Evolutionary conservation across 35 echinoderm and acorn worm species (phyloP).

Genomic region (Ptychodera flava): DNA sequence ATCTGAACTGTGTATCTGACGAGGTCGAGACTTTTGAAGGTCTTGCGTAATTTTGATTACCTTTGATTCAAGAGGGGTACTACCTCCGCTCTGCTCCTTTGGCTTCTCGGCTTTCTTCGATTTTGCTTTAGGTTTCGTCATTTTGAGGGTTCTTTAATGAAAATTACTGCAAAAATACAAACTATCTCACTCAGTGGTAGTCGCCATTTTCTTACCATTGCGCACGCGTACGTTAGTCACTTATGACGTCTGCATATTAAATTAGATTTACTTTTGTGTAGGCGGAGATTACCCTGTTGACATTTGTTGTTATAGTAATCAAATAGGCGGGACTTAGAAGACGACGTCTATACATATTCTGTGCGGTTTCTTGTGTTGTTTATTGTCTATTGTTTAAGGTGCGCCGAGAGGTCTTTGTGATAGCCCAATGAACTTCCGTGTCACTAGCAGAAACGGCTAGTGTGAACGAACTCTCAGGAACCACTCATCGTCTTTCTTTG

Average conservation of each 20-base stretch:
- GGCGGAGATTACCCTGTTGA: not conserved
- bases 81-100: not conserved
- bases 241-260: not conserved
- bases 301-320: slow-evolving; percentile 2
- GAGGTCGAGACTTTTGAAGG: too few species aligned
- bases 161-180: not conserved
- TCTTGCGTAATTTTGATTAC: too few species aligned
- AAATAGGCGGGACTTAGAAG: not conserved
- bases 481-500: not conserved
- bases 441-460: not conserved
- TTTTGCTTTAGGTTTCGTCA: not conserved
- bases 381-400: not conserved
- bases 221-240: not conserved
- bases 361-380: not conserved
- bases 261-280: not conserved
- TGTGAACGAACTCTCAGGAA: not conserved
- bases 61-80: not conserved
- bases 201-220: not conserved
- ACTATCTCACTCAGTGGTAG: not conserved
- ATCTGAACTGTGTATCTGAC: too few species aligned
- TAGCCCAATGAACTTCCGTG: not conserved
- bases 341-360: not conserved
- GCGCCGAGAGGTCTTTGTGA: not conserved
- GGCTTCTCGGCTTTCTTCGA: not conserved
- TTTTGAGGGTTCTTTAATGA: not conserved